Conservation (phyloP, 53 echinoderm and acorn worm species). For the Paracentrotus lividus region DNA sequence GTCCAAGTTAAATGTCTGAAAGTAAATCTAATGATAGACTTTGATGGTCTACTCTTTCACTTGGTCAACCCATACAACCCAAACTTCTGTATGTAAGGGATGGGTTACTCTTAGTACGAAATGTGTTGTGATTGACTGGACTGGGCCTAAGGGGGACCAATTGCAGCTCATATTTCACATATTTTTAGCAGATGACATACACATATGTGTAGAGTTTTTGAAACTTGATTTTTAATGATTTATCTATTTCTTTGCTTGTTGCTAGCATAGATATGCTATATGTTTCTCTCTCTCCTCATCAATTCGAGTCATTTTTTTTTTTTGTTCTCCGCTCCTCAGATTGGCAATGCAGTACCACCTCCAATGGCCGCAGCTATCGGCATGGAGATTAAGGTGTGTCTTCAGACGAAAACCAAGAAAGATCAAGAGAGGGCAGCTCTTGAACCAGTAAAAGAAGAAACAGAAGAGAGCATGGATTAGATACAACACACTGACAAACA, state of each 20-base stretch:
- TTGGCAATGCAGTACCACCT: slow-evolving; percentile 98
- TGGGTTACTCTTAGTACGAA: no score
- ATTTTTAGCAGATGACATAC: no score
- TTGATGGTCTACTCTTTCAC: no score
- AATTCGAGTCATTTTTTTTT: not conserved
- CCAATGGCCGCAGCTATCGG: slow-evolving; percentile 94
- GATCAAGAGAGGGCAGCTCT: slow-evolving; percentile 66
- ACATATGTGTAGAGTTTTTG: no score
- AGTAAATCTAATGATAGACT: no score
- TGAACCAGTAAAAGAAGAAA: slow-evolving; percentile 18
- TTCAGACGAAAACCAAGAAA: slow-evolving; percentile 67
- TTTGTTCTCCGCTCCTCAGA: slow-evolving; percentile 41
- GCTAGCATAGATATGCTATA: not conserved
- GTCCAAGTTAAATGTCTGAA: no score
- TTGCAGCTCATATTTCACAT: no score
- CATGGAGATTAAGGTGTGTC: slow-evolving; percentile 90
- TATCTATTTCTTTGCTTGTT: not conserved
- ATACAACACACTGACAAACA: not conserved
- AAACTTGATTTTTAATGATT: no score
- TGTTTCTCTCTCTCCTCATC: not conserved
- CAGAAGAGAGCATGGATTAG: slow-evolving; percentile 38
- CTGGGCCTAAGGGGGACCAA: no score
- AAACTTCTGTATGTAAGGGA: no score
- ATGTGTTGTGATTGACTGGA: no score
- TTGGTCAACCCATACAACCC: no score